These are phyloP conservation scores for Hirundo rustica DNA, from an alignment of 2,797 vertebrate genomes.

Conservation along the genomic window DNA sequence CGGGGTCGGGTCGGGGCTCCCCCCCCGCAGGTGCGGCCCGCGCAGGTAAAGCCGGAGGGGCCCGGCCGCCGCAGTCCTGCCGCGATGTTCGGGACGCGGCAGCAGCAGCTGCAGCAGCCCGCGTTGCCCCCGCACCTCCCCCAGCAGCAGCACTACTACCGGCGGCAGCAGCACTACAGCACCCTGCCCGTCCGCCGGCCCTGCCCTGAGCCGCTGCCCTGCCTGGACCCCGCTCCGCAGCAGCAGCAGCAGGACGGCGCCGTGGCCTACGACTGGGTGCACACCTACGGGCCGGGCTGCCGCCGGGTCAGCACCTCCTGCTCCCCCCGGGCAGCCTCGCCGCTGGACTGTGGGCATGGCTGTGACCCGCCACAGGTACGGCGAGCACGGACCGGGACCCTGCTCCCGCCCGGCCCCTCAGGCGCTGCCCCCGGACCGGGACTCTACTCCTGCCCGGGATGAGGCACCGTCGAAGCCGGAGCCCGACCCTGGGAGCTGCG, in stretches of 20 bases:
- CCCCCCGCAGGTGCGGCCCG: not conserved
- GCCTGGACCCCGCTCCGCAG: not conserved
- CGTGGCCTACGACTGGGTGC: slow-evolving; percentile 70
- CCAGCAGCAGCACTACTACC: not conserved
- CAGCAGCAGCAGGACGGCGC: slow-evolving; percentile 42
- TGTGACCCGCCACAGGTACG: slow-evolving; percentile 70
- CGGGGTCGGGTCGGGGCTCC: not conserved
- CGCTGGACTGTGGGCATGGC: slow-evolving; percentile 40
- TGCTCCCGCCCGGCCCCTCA: too few species aligned
- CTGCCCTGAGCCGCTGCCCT: not conserved
- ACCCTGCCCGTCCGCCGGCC: not conserved
- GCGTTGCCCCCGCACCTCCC: not conserved
- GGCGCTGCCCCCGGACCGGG: too few species aligned
- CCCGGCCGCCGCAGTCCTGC: not conserved
- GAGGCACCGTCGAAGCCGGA: not conserved
- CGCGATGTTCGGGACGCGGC: slow-evolving; percentile 52
- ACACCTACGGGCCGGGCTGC: slow-evolving; percentile 77
- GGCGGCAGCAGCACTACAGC: slow-evolving; percentile 51
- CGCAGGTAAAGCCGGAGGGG: not conserved
- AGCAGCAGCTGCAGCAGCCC: slow-evolving; percentile 53
- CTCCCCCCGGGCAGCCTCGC: slow-evolving; percentile 62
- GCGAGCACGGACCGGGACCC: not conserved
- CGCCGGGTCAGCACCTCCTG: slow-evolving; percentile 60
- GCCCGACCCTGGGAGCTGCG: not conserved
- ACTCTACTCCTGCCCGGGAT: not conserved